Conservation (phyloP, 2,113 vertebrate species). For the Coregonus clupeaformis region DNA sequence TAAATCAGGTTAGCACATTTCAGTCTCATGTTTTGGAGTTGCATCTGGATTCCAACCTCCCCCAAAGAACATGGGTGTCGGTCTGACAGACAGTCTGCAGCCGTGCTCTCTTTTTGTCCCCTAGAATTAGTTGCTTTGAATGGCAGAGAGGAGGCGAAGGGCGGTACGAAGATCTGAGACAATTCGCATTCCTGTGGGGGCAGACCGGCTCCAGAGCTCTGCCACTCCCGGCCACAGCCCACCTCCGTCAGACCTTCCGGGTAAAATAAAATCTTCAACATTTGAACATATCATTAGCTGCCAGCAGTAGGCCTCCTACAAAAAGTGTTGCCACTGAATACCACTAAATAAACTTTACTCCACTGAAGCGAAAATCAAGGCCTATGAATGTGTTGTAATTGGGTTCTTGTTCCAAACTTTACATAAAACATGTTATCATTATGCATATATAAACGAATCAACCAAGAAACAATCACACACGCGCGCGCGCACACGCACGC, state of each 20-base stretch:
- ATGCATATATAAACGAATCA: slow-evolving; percentile 18
- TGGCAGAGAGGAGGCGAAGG: slow-evolving; percentile 76
- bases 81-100: slow-evolving; percentile 69
- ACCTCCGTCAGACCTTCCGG: slow-evolving; percentile 62
- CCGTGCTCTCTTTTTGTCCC: slow-evolving; percentile 69
- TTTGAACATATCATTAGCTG: slow-evolving; percentile 59
- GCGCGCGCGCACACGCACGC: not conserved
- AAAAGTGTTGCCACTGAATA: slow-evolving; percentile 29
- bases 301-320: slow-evolving; percentile 35
- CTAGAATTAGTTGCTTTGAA: slow-evolving; percentile 80
- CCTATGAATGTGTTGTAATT: slow-evolving; percentile 36
- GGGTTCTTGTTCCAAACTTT: slow-evolving; percentile 27
- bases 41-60: slow-evolving; percentile 37
- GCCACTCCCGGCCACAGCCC: slow-evolving; percentile 80
- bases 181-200: slow-evolving; percentile 96
- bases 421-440: slow-evolving; percentile 13
- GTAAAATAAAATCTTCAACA: slow-evolving; percentile 56
- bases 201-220: slow-evolving; percentile 84
- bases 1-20: not conserved
- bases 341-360: slow-evolving; percentile 49
- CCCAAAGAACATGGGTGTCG: slow-evolving; percentile 42
- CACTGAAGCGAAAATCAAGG: slow-evolving; percentile 19
- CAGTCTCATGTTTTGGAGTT: slow-evolving; percentile 6
- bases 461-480: slow-evolving; percentile 5
- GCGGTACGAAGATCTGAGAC: slow-evolving; percentile 84